Percentiles rank a stretch among this genome's conserved stretches.
phyloP scores from a whole-genome alignment of 2,888 invertebrate genomes.

The Nemurella pictetii region DNA sequence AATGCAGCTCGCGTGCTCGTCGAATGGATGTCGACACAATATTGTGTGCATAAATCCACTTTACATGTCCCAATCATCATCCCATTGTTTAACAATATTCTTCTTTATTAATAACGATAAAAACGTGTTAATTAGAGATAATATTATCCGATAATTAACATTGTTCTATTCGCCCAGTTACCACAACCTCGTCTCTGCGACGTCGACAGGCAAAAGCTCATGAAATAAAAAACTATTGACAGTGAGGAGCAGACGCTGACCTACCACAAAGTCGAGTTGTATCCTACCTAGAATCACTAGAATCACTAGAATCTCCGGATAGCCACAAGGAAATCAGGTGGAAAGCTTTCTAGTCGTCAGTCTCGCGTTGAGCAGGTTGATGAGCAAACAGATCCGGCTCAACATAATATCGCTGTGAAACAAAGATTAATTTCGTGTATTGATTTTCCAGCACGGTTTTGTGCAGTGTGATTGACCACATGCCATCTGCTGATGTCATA shows the following conservation, averaged over 20 bases:
- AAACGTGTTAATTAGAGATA: conserved; percentile 4
- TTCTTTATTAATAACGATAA: neutral
- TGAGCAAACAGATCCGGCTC: no score
- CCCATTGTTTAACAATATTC: neutral
- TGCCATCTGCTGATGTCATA: neutral
- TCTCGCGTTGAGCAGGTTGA: no score
- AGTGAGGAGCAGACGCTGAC: neutral
- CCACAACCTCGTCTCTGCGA: neutral
- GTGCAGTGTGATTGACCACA: neutral
- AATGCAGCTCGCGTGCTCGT: neutral
- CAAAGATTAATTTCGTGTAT: neutral
- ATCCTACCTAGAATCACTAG: no score
- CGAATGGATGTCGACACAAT: neutral
- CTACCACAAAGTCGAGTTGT: neutral
- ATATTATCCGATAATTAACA: neutral
- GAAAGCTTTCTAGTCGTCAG: no score
- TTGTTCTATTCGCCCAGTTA: neutral
- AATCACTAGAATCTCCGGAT: no score
- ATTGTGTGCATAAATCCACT: neutral
- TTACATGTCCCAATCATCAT: neutral
- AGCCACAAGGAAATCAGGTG: no score
- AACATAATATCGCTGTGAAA: no score
- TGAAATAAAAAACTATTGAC: neutral
- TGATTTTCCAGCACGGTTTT: neutral
- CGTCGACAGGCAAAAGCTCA: no score